Evolutionary conservation across 2,888 invertebrate genomes (phyloP), one percentile per base, ranked within the genome.

Genomic region (Eilema caniola): DNA sequence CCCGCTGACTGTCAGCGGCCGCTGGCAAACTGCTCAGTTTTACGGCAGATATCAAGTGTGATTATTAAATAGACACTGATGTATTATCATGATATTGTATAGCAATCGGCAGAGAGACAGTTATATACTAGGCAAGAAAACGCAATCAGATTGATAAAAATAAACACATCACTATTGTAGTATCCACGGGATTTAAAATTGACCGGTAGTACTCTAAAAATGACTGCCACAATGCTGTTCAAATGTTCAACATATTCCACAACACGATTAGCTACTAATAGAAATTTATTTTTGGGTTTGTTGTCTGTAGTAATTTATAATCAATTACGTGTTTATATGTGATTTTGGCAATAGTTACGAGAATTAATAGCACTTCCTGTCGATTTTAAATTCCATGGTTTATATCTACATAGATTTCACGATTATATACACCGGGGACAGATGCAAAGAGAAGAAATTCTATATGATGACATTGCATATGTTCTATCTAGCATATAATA

Each of bases 401-500:
- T 53, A 47, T 20, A n/a, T 41, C 47, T 47, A 47, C 20, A 20
- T 53, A n/a, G 53, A 8, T 53, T 53, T n/a, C 1, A n/a, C n/a
- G 10, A 20, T 20, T 5, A 47, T 47, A 47, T 7, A 47, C 47
- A 20, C 47, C 47, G 7, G 20, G 41, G 20, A n/a, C 16, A 20
- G 47, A 47, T 20, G n/a, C n/a, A n/a, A n/a, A 53, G n/a, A 53
- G n/a, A 53, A 47, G 16, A 47, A 62, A 20, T 62, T 16, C 37
- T 23, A 23, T 62, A 41, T 41, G 41, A 41, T 41, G 16, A n/a
- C 24, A 37, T 62, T 37, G 16, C 31, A n/a, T n/a, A 24, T 14
- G 37, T 24, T 37, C 62, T 62, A 62, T 41, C 62, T 28, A 53
- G 64, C 64, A 64, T 64, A 64, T 28, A 64, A 31, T 53, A 28